phyloP scores from a whole-genome alignment of 2,797 vertebrate genomes.

The Botia kubotai region DNA sequence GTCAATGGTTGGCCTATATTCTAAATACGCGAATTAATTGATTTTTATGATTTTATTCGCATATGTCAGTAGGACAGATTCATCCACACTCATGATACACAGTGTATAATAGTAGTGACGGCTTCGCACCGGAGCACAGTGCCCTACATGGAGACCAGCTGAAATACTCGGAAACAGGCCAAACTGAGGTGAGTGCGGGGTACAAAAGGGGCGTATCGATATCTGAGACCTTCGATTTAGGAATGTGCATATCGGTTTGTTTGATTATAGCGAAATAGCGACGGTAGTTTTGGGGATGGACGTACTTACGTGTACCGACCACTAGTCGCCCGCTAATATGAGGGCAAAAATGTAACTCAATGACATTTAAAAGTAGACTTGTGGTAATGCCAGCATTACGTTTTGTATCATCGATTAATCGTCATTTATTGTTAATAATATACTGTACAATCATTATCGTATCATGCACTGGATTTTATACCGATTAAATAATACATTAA shows the following conservation, averaged over 20 bases:
- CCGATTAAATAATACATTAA: too few relatives aligned
- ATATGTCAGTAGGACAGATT: conserved; percentile 48
- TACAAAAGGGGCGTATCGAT: conserved; percentile 41
- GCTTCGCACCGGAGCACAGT: conserved; percentile 63
- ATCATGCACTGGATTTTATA: background rate
- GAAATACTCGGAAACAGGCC: conserved; percentile 59
- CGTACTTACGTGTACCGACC: conserved; percentile 8
- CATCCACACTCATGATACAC: conserved; percentile 55
- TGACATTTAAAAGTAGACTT: conserved; percentile 10
- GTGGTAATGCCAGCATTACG: background rate
- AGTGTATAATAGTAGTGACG: conserved; percentile 71
- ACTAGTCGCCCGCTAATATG: conserved; percentile 1
- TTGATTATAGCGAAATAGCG: background rate
- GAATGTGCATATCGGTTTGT: conserved; percentile 6
- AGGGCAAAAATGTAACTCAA: conserved; percentile 1
- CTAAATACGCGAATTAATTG: conserved; percentile 13
- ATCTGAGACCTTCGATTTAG: conserved; percentile 4
- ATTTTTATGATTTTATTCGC: conserved; percentile 20
- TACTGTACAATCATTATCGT: background rate
- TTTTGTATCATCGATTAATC: background rate
- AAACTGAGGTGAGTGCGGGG: conserved; percentile 68
- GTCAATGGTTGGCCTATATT: conserved; percentile 18
- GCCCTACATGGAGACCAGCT: conserved; percentile 68
- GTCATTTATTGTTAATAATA: background rate
- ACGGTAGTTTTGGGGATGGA: conserved; percentile 1